Evolutionary conservation across 2,797 vertebrate species (phyloP).

Genomic region (Cyclura pinguis): DNA sequence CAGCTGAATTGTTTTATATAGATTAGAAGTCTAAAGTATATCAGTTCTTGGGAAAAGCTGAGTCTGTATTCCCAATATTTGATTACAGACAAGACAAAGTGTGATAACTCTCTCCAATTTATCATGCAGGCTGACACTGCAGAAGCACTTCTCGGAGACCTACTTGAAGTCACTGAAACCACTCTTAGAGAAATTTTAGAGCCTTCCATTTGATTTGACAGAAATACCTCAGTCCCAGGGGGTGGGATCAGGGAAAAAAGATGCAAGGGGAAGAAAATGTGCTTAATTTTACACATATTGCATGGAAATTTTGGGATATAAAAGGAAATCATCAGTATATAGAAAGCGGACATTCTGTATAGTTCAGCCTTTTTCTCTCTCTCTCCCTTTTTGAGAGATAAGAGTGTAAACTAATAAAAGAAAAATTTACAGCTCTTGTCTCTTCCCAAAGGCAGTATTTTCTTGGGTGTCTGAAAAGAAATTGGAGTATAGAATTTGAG

Average conservation of each 20-base stretch:
- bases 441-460: background rate
- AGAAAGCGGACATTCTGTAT: background rate
- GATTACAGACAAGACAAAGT: background rate
- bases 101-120: background rate
- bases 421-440: background rate
- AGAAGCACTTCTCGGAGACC: background rate
- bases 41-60: background rate
- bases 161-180: slow-evolving; percentile 6
- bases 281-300: background rate
- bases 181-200: background rate
- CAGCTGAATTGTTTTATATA: background rate
- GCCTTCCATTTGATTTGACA: background rate
- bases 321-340: background rate
- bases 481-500: background rate
- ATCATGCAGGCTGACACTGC: background rate
- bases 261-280: too few species aligned
- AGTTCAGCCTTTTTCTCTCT: too few species aligned
- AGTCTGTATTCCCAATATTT: background rate
- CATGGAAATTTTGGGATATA: background rate
- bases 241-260: too few species aligned
- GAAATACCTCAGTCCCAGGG: background rate
- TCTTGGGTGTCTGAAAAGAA: background rate
- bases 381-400: background rate
- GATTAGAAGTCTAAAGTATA: background rate
- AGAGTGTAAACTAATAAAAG: background rate